A percentile compares a stretch with the other conserved stretches of the same genome.
Evolutionary conservation across 2,888 invertebrate genomes (phyloP).

Genomic region (Troides helena): DNA sequence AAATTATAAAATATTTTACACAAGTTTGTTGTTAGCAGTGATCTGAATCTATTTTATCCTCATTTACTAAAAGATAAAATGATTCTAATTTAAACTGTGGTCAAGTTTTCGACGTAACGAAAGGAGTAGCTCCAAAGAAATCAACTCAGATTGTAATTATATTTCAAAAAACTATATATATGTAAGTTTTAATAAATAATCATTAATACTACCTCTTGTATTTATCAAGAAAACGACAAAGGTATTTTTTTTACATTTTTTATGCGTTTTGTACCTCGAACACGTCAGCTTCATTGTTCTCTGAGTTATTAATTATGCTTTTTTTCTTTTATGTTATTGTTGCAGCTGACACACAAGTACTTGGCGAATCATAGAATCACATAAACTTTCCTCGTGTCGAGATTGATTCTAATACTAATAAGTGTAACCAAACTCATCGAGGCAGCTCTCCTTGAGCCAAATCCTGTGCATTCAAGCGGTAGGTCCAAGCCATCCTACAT

Average conservation of each 20-base stretch:
- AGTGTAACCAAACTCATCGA: slow-evolving; percentile 25
- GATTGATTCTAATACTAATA: slow-evolving; percentile 9
- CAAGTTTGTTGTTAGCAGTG: neutral
- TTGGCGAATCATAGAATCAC: slow-evolving; percentile 4
- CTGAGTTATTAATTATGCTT: neutral
- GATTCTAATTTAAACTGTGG: no score
- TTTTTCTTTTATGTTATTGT: neutral
- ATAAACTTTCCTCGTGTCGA: neutral
- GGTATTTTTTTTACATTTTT: neutral
- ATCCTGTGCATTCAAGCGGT: slow-evolving; percentile 21
- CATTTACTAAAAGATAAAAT: neutral
- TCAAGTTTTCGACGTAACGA: no score
- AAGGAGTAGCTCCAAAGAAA: no score
- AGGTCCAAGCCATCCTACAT: slow-evolving; percentile 14
- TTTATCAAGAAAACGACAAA: neutral
- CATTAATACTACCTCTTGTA: neutral
- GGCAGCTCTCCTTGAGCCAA: slow-evolving; percentile 31
- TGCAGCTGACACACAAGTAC: neutral
- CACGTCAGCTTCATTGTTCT: neutral
- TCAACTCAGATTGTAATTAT: no score
- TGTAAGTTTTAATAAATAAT: no score
- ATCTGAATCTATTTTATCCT: neutral
- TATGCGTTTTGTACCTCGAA: neutral
- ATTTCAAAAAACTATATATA: no score
- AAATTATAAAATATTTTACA: no score